Percentiles rank a stretch among this genome's conserved stretches.
These are phyloP conservation scores for Ailuropoda melanoleuca DNA, from an alignment of 2,113 vertebrate genomes.

Conservation along the genomic window DNA sequence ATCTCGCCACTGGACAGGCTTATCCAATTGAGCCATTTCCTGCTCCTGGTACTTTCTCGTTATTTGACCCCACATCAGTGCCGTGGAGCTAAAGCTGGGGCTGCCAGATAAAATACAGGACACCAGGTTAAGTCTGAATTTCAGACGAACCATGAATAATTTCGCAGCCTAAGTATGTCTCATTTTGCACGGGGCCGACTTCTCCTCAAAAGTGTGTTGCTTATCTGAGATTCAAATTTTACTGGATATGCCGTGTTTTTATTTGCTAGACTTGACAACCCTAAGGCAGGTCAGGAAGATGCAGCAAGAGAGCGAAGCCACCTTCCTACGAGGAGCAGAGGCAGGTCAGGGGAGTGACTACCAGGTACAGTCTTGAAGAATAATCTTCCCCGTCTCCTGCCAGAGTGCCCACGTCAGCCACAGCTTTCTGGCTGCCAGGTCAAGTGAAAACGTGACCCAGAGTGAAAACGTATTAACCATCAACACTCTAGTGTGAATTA, in stretches of 20 bases:
- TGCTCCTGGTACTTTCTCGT: too few species aligned
- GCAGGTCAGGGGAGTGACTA: rapidly evolving
- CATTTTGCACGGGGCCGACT: neutral
- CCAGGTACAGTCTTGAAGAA: neutral
- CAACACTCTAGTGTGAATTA: neutral
- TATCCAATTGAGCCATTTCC: neutral
- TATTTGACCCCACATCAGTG: rapidly evolving
- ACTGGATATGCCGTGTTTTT: neutral
- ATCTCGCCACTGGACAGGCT: neutral
- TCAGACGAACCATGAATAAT: neutral
- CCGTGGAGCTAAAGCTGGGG: too few species aligned
- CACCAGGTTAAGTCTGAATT: neutral
- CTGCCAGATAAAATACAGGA: neutral
- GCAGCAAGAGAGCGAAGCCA: neutral
- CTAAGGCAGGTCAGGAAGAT: neutral
- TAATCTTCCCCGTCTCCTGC: neutral
- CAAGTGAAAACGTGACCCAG: neutral
- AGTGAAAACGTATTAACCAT: neutral
- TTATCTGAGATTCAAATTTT: neutral
- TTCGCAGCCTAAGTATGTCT: neutral
- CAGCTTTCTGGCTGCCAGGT: neutral
- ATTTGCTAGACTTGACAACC: neutral
- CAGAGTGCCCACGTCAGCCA: rapidly evolving
- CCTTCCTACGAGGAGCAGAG: neutral
- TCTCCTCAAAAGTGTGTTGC: neutral